Base-by-base conservation (phyloP, 2,888 invertebrate species). In the Antheraea yamamai region DNA sequence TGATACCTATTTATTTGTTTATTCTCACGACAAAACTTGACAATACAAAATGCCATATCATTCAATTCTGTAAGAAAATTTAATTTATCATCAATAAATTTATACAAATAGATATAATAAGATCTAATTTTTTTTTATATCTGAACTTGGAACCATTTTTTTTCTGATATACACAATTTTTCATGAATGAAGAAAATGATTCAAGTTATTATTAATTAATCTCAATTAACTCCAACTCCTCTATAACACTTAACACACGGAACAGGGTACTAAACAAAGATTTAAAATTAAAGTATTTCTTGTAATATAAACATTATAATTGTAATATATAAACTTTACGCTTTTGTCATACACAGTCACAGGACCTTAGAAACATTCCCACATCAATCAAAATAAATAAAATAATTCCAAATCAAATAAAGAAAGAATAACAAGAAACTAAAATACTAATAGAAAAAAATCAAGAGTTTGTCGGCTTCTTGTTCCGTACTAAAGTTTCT, bases 311-410 rank as follows among this genome's bases (percentile, higher is more conserved):
- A 66, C 14, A 14, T 26, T 66, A 66, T 66, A 66, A 26, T 26
- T 30, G 7, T 30, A 66, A 66, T 66, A 30, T 68, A 2, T 20
- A 30, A 20, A 68, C 30, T 68, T 68, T 30, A 35, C 18, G 7
- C 68, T 16, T 18, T 35, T 18, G 39, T 18, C 23, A 70, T 71
- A 55, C 39, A 70, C n/a, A 72, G 20, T 71, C 47, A 72, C 51
- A 47, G 61, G 71, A 58, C 16, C 35, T 39, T 35, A 0, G 47
- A 74, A 6, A 74, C 39, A 75, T 85, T 93, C 93, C 88, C 94
- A 93, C 90, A 93, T 93, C 93, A 92, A 92, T 93, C 93, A 93
- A 88, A 85, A 82, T 81, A 87, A 88, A 85, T 84, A 88, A 85
- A 86, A 89, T 89, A 87, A 89, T 86, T 87, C 88, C 85, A 87